Evolutionary conservation across 2,888 invertebrate genomes (phyloP).

Genomic region (Andrena camellia): DNA sequence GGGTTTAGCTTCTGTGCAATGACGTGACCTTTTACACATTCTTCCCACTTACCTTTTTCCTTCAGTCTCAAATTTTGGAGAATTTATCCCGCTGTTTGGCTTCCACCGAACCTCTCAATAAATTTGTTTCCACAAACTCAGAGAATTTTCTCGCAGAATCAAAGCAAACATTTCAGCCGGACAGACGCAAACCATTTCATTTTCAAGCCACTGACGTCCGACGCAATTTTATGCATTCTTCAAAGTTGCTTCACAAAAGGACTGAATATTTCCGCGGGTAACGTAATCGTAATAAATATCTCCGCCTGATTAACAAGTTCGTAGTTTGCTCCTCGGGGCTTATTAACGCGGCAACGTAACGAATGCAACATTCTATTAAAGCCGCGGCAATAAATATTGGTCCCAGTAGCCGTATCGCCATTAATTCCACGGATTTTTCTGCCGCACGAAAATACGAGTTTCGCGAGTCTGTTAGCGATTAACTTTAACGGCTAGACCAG

Average conservation of each 20-base stretch:
- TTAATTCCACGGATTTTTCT: constrained; percentile 49
- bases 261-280: background rate
- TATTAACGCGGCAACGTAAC: constrained; percentile 54
- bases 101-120: background rate
- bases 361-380: constrained; percentile 63
- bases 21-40: background rate
- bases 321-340: constrained; percentile 24
- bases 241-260: background rate
- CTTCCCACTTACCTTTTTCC: background rate
- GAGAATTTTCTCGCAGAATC: background rate
- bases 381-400: constrained; percentile 54
- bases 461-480: constrained; percentile 38
- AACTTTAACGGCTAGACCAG: constrained; percentile 37
- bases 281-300: constrained; percentile 11
- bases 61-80: background rate
- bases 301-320: constrained; percentile 36
- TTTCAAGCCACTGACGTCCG: background rate
- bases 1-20: background rate
- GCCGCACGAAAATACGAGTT: constrained; percentile 42
- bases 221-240: background rate
- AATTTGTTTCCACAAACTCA: background rate
- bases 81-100: background rate
- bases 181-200: background rate
- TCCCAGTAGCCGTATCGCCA: constrained; percentile 50
- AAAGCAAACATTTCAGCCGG: background rate